A percentile compares a stretch with the other conserved stretches of the same genome.
These are phyloP conservation scores for Dunckerocampus dactyliophorus DNA, from an alignment of 2,113 vertebrate genomes.

Conservation along the genomic window DNA sequence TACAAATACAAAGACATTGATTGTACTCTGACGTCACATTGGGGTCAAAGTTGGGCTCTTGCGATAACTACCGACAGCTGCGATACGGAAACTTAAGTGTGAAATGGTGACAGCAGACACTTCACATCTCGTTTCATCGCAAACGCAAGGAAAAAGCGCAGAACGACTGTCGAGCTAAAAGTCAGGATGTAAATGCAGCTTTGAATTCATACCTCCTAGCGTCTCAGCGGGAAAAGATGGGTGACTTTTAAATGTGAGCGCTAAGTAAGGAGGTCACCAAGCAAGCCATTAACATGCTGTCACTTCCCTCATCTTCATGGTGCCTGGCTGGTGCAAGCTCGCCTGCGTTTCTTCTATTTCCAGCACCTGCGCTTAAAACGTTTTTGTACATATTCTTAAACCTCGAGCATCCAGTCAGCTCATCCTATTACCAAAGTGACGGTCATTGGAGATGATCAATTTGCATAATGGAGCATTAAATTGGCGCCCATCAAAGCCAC, in stretches of 20 bases:
- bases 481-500: slow-evolving; percentile 69
- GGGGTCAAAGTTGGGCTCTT: no score
- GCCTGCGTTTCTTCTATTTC: slow-evolving; percentile 61
- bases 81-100: no score
- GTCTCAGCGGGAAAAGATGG: slow-evolving; percentile 43
- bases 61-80: no score
- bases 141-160: slow-evolving; percentile 5
- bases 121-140: no score
- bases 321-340: slow-evolving; percentile 49
- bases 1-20: no score
- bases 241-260: slow-evolving; percentile 61
- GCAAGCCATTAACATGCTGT: slow-evolving; percentile 52
- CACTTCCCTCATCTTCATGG: slow-evolving; percentile 49
- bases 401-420: slow-evolving; percentile 55
- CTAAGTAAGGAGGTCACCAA: slow-evolving; percentile 41
- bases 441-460: slow-evolving; percentile 81
- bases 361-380: slow-evolving; percentile 57
- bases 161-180: slow-evolving; percentile 2
- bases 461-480: slow-evolving; percentile 82
- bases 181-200: slow-evolving; percentile 28
- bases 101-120: no score
- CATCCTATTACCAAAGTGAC: slow-evolving; percentile 69
- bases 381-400: slow-evolving; percentile 60
- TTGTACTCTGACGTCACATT: no score
- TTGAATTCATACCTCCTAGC: slow-evolving; percentile 7